Base-by-base conservation (phyloP, 2,113 vertebrate genomes). In the Actenoides lindsayi region DNA sequence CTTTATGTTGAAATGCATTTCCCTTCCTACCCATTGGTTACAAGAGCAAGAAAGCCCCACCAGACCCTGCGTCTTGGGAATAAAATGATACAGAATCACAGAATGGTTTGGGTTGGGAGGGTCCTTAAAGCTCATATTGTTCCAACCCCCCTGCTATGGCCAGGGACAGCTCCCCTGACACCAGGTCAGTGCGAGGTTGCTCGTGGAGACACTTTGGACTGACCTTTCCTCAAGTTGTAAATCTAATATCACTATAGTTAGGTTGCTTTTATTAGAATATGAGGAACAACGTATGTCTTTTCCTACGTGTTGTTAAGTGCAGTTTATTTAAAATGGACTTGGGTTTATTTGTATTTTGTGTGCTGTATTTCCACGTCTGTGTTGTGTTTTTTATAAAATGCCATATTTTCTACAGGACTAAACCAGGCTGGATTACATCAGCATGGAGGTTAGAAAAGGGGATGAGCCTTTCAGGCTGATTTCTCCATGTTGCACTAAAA, bases 41-140 rank as follows among this genome's bases (percentile, higher is more conserved):
- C 13, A 5, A 15, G 62, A n/a, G 42, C 35, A 6, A 25, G 50
- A 53, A 39, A 33, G n/a, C 39, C n/a, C 16, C 14, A 9, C 14
- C 0, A 0, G 31, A 5, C 24, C 50, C 27, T 4, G 8, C 48
- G 53, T 2, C 10, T 48, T 1, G 0, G 37, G 18, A 18, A 11
- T 23, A 10, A 33, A 46, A 30, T 2, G 23, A 13, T 14, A 33
- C 5, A 42, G 28, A 65, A 44, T 44, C 28, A 31, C 42, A 33
- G 64, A 67, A 44, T 33, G 41, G 13, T 67, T 67, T 67, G 64
- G 39, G 30, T 44, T 44, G 30, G 64, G 33, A 67, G 20, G 41
- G 41, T 44, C 20, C 30, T 44, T 31, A 44, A 23, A 44, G 30
- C 15, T 67, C 28, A 33, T 31, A 30, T 33, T 23, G 41, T 67